phyloP scores from a whole-genome alignment of 1,140 invertebrate genomes.

The Calosoma granatense region DNA sequence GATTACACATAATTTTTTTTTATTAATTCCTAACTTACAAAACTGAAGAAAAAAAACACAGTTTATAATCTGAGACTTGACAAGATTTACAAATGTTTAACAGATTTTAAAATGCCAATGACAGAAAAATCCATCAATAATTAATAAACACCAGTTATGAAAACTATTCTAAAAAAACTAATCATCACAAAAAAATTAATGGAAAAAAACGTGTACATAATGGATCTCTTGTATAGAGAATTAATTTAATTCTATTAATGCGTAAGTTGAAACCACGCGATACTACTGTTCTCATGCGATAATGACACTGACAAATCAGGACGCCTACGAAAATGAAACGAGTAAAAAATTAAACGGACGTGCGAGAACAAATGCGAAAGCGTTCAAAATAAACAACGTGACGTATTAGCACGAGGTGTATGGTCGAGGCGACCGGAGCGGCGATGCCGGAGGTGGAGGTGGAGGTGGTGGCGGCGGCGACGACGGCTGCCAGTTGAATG shows the following conservation, averaged over 20 bases:
- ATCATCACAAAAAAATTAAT: neutral
- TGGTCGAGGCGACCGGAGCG: too few relatives aligned
- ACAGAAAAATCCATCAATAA: too few relatives aligned
- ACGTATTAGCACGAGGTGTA: neutral
- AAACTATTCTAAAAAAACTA: too few relatives aligned
- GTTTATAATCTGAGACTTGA: too few relatives aligned
- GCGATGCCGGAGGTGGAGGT: too few relatives aligned
- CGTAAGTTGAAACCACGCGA: neutral
- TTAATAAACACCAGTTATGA: too few relatives aligned
- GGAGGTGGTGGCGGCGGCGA: too few relatives aligned
- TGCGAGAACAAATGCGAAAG: neutral
- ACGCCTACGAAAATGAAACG: neutral
- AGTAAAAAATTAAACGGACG: neutral
- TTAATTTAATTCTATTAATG: neutral
- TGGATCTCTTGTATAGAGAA: neutral
- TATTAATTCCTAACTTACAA: too few relatives aligned
- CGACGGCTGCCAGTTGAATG: neutral
- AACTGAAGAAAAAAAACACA: too few relatives aligned
- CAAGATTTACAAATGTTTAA: too few relatives aligned
- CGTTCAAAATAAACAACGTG: neutral
- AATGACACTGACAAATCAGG: neutral
- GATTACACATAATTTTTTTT: too few relatives aligned
- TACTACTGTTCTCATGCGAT: neutral
- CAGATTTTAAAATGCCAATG: too few relatives aligned
- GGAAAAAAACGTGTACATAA: neutral